These are phyloP conservation scores for Bombus pascuorum DNA, from an alignment of 1,140 invertebrate genomes.

Conservation along the genomic window DNA sequence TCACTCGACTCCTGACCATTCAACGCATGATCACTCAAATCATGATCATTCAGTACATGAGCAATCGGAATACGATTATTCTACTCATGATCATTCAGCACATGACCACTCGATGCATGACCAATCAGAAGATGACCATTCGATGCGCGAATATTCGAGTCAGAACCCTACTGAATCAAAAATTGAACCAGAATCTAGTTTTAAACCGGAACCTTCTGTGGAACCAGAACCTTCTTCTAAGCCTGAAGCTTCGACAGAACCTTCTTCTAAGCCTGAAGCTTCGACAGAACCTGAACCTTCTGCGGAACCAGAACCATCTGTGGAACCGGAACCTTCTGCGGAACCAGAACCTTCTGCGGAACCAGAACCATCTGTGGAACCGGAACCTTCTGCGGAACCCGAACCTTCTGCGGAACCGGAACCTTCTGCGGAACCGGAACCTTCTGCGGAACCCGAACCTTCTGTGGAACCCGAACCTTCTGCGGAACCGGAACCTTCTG, in stretches of 20 bases:
- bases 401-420: background rate
- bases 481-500: fast-evolving
- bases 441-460: fast-evolving
- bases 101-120: background rate
- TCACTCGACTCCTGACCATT: background rate
- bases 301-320: constrained; percentile 65
- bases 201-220: constrained; percentile 53
- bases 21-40: background rate
- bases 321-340: constrained; percentile 61
- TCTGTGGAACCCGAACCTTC: too few species aligned
- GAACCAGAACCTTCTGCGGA: constrained; percentile 66
- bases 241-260: constrained; percentile 62
- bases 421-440: fast-evolving
- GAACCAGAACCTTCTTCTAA: constrained; percentile 65
- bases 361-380: constrained; percentile 56
- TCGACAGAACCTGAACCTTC: constrained; percentile 67
- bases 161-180: constrained; percentile 31
- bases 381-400: background rate
- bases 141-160: background rate
- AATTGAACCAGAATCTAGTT: constrained; percentile 65
- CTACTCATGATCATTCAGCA: constrained; percentile 14
- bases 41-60: background rate
- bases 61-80: background rate
- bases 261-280: too few species aligned
- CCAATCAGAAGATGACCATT: background rate